Evolutionary conservation across 92 coral and sea anemone species (phyloP).

Genomic region (Epizoanthus stellaris): DNA sequence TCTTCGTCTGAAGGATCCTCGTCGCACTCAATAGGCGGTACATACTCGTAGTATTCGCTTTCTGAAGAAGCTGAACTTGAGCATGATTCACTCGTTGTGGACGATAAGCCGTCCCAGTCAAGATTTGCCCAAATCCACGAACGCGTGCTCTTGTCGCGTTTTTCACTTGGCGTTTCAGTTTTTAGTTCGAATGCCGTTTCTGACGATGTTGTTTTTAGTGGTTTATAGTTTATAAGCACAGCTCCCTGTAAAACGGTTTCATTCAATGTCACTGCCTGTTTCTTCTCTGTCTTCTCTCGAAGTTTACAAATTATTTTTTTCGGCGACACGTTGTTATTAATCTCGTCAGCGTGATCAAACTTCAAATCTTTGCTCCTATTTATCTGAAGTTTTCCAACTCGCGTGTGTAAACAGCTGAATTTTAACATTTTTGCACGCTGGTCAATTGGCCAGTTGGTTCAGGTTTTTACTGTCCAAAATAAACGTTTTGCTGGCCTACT

Average conservation of each 20-base stretch:
- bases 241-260: neutral
- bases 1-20: constrained; percentile 21
- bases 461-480: too few species aligned
- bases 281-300: neutral
- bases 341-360: neutral
- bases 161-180: neutral
- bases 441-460: too few species aligned
- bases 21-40: constrained; percentile 18
- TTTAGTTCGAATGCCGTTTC: neutral
- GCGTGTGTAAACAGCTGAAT: neutral
- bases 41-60: neutral
- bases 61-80: constrained; percentile 3
- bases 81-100: neutral
- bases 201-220: neutral
- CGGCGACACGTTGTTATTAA: neutral
- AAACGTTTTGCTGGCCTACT: too few species aligned
- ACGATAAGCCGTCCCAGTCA: constrained; percentile 11
- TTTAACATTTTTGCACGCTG: too few species aligned
- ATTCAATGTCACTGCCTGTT: neutral
- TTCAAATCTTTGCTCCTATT: constrained; percentile 1
- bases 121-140: constrained; percentile 32
- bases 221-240: constrained; percentile 3
- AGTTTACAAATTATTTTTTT: neutral
- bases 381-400: constrained; percentile 6
- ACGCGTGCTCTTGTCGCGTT: constrained; percentile 1